A percentile compares a stretch with the other conserved stretches of the same genome.
phyloP scores from a whole-genome alignment of 2,797 vertebrate species.

The Diceros bicornis region DNA sequence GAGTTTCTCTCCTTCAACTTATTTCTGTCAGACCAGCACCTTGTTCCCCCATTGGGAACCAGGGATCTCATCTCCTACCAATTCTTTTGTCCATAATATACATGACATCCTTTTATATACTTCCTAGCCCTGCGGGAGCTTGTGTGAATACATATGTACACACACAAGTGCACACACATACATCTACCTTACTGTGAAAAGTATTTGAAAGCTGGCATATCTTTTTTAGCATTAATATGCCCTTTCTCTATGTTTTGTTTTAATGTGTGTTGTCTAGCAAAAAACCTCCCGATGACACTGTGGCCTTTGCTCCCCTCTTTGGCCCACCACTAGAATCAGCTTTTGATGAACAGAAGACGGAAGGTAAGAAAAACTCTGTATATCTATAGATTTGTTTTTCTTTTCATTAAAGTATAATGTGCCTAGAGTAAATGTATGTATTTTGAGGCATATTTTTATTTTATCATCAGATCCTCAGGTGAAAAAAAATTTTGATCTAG shows the following conservation, averaged over 20 bases:
- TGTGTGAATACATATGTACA: not conserved
- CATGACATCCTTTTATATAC: not conserved
- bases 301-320: constrained; percentile 92
- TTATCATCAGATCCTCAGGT: not conserved
- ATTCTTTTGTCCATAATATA: not conserved
- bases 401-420: not conserved
- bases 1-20: not conserved
- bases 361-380: constrained; percentile 89
- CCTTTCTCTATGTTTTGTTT: constrained; percentile 61
- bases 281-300: constrained; percentile 90
- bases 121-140: not conserved
- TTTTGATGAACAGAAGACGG: constrained; percentile 94
- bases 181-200: not conserved
- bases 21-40: not conserved
- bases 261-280: constrained; percentile 89
- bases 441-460: not conserved
- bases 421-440: not conserved
- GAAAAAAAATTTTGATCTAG: not conserved
- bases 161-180: not conserved
- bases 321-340: constrained; percentile 94
- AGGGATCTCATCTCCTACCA: not conserved
- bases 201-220: not conserved
- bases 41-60: not conserved
- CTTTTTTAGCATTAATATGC: not conserved
- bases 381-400: not conserved